Base-by-base conservation (phyloP, 1,140 invertebrate genomes). In the Radopholus similis region DNA sequence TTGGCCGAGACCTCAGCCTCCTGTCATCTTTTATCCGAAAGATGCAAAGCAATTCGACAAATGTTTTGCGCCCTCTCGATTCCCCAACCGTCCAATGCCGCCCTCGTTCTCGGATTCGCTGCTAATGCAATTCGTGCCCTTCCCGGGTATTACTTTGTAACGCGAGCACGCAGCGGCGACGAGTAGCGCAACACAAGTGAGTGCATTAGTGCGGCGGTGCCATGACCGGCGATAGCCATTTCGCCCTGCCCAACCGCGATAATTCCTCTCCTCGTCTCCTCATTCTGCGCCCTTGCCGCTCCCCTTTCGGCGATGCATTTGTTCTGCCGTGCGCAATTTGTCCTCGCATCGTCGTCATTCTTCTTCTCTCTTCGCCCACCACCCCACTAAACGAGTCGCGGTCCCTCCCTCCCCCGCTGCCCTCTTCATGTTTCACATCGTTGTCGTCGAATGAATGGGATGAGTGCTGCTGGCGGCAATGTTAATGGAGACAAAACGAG, bases 401-500 rank as follows among this genome's bases (percentile, higher is more conserved):
- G 21, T 23, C 47, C n/a, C 21, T 13, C 47, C 47, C 15, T 28
- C 47, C 47, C 18, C 47, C 47, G 21, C 1, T 28, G 2, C 47
- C 47, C 47, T 51, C 47, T 51, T 51, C 47, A 51, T 51, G 6
- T 51, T 51, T 51, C 47, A 51, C n/a, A n/a, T n/a, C n/a, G n/a
- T n/a, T n/a, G n/a, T 51, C n/a, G 47, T 26, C 47, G 47, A 51
- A 51, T 51, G 30, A 51, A 51, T 51, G 47, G 30, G 47, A 51
- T 51, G 47, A 51, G 47, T 51, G 47, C 47, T 51, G n/a, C 47
- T 51, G 47, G 47, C 47, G 47, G 47, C 47, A 21, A 51, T 51
- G 47, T 51, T 51, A 51, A 51, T 51, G 47, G 47, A 51, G 47
- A 51, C 47, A 51, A 51, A 51, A 51, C 47, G 47, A 51, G 47